phyloP scores from a whole-genome alignment of 2,113 vertebrate species.

The Trichomycterus rosablanca region DNA sequence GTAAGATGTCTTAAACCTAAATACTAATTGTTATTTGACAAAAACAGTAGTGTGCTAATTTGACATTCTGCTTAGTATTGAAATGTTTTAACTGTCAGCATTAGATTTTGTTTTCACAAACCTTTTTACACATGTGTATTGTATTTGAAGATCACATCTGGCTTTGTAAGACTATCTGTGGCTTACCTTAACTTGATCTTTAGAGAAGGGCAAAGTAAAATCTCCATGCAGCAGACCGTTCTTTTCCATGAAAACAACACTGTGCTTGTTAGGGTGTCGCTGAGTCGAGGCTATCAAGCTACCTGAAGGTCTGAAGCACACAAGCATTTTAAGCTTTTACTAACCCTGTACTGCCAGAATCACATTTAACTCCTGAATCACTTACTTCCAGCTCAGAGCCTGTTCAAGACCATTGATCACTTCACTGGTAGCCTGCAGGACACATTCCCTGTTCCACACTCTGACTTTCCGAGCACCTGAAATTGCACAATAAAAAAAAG shows the following conservation, averaged over 20 bases:
- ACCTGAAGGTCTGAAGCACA: slow-evolving; percentile 80
- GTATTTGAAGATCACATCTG: no score
- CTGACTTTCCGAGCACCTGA: slow-evolving; percentile 77
- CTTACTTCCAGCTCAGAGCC: slow-evolving; percentile 90
- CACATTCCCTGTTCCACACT: slow-evolving; percentile 84
- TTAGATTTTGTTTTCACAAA: no score
- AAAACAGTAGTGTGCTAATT: no score
- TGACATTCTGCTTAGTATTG: no score
- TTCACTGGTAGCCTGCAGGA: slow-evolving; percentile 91
- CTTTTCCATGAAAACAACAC: slow-evolving; percentile 93
- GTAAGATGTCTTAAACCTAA: no score
- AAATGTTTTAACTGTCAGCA: no score
- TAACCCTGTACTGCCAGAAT: no score
- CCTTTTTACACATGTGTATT: no score
- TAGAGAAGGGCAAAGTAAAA: slow-evolving; percentile 82
- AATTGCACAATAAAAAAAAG: slow-evolving; percentile 7
- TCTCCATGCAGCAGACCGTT: slow-evolving; percentile 94
- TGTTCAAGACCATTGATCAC: slow-evolving; percentile 82
- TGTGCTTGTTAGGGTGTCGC: slow-evolving; percentile 84
- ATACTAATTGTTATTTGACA: no score
- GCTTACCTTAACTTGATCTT: slow-evolving; percentile 78
- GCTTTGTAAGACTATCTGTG: no score
- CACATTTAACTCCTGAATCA: slow-evolving; percentile 39
- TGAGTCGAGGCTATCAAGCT: slow-evolving; percentile 84
- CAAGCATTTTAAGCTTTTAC: not conserved